Base-by-base conservation (phyloP, 2,113 vertebrate species). In the Tetrax tetrax region DNA sequence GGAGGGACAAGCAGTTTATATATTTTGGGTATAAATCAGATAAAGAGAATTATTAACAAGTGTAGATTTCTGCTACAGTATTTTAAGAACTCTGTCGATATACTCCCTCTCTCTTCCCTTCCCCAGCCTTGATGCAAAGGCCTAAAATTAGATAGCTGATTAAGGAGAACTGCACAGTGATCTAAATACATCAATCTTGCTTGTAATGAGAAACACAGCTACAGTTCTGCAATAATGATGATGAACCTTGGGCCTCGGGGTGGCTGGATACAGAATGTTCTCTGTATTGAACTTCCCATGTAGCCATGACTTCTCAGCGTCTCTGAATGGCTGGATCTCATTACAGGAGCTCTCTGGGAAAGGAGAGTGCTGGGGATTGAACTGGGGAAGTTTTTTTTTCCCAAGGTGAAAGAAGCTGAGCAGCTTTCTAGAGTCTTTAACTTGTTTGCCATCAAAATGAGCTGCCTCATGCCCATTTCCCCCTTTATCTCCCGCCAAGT, bases 141-240 rank as follows among this genome's bases (percentile, higher is more conserved):
- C 69, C 81, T 90, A 84, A 96, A 96, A 92, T 97, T 92, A 96
- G 94, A 76, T 12, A 93, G 75, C 83, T 91, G 95, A 95, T 93
- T 92, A 96, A 95, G 85, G 54, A 95, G 83, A 96, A 80, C 83
- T 90, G 54, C 90, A 89, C 87, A 91, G 69, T 0, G 0, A 94
- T 54, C 69, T 90, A 85, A 94, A 91, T 64, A 59, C 77, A 90
- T 90, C 88, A 92, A 13, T 95, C 81, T 85, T 80, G 68, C 61
- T 78, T 61, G 60, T 90, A 90, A 94, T 87, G 86, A 95, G 94
- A 65, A 93, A 70, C 69, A 56, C 1, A 4, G 85, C 59, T 92
- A 64, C 77, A 45, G 78, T 87, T 93, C 87, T 96, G 89, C 94
- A 90, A 3, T 74, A 90, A 3, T 74, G 89, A 85, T 70, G 72